These are phyloP conservation scores for Deroptyus accipitrinus DNA, from an alignment of 2,113 vertebrate genomes.

Conservation along the genomic window DNA sequence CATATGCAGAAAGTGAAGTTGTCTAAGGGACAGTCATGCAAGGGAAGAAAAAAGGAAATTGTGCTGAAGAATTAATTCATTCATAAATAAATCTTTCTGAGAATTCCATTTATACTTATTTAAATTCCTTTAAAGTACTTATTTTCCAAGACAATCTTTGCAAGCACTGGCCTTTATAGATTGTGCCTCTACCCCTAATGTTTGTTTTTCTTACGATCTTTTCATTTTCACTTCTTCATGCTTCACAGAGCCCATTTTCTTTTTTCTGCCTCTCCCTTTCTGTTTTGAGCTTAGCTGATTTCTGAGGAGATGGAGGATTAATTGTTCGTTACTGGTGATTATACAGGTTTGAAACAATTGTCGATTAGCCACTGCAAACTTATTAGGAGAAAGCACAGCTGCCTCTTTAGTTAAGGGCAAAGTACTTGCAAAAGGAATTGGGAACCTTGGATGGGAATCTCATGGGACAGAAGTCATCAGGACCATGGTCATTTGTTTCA, in stretches of 20 bases:
- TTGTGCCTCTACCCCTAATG: constrained; percentile 29
- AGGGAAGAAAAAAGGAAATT: constrained; percentile 1
- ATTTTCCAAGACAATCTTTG: constrained; percentile 33
- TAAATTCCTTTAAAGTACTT: constrained; percentile 42
- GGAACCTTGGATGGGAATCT: neutral
- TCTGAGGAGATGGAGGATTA: constrained; percentile 28
- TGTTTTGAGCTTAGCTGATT: constrained; percentile 12
- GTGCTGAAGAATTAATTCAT: neutral
- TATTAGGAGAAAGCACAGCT: neutral
- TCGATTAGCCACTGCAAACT: constrained; percentile 17
- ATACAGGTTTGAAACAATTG: constrained; percentile 40
- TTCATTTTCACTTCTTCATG: constrained; percentile 60
- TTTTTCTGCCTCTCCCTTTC: constrained; percentile 15
- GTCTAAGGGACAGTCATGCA: neutral
- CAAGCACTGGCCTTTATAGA: constrained; percentile 51
- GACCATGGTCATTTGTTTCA: neutral
- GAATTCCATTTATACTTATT: constrained; percentile 43
- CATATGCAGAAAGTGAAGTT: neutral
- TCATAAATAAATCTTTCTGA: constrained; percentile 26
- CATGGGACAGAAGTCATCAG: neutral
- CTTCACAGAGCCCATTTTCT: constrained; percentile 58
- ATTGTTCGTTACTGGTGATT: constrained; percentile 45
- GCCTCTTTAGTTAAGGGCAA: neutral
- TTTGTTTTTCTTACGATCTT: constrained; percentile 58
- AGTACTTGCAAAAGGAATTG: neutral